These are phyloP conservation scores for Numenius phaeopus DNA, from an alignment of 2,797 vertebrate genomes.

Conservation along the genomic window DNA sequence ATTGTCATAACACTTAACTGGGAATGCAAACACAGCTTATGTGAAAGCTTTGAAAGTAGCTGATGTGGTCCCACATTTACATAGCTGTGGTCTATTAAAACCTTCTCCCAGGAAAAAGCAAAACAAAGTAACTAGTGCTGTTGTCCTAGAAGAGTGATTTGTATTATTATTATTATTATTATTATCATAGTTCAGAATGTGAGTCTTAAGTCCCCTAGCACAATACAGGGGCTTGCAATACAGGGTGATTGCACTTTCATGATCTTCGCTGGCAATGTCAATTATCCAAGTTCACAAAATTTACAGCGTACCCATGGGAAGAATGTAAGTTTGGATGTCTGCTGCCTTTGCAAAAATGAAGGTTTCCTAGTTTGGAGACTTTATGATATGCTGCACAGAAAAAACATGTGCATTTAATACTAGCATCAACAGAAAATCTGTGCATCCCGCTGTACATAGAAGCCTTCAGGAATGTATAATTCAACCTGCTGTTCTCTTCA, in stretches of 20 bases:
- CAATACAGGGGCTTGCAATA: neutral
- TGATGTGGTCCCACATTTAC: neutral
- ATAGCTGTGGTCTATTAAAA: neutral
- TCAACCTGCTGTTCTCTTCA: neutral
- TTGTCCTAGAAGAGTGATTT: neutral
- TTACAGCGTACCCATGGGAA: neutral
- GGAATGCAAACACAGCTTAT: neutral
- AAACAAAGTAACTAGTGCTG: neutral
- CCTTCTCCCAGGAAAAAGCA: neutral
- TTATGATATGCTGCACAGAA: neutral
- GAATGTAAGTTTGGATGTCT: neutral
- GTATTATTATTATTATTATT: neutral
- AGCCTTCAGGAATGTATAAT: neutral
- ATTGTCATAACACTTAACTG: neutral
- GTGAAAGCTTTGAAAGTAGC: neutral
- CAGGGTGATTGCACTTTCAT: neutral
- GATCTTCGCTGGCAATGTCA: neutral
- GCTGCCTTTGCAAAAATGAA: neutral
- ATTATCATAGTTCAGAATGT: neutral
- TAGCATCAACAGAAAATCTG: neutral
- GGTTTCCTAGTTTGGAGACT: neutral
- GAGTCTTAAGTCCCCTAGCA: neutral
- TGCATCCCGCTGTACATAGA: neutral
- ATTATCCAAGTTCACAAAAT: neutral
- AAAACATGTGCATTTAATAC: neutral